Conservation (phyloP, 2,888 invertebrate species). For the Phortica magna region DNA sequence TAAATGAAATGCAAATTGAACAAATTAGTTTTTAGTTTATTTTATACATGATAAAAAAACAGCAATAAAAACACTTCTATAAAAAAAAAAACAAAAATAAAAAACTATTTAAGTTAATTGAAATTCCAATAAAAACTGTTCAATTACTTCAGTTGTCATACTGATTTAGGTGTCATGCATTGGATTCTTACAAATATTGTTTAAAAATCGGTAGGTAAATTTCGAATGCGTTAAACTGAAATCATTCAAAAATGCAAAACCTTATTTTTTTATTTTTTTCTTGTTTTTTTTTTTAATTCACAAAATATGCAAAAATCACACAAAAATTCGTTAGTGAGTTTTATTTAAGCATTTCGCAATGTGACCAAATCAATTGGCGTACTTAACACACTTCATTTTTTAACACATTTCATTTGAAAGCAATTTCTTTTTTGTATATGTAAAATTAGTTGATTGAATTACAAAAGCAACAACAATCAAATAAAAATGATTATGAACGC, state of each 20-base stretch:
- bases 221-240: constrained; percentile 49
- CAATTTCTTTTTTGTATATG: neutral
- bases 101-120: constrained; percentile 15
- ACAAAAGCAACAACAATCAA: constrained; percentile 29
- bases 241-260: constrained; percentile 20
- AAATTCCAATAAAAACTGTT: constrained; percentile 33
- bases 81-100: neutral
- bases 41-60: neutral
- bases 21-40: too few relatives aligned
- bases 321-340: constrained; percentile 10
- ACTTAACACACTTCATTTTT: neutral
- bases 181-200: constrained; percentile 69
- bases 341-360: constrained; percentile 15
- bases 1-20: too few relatives aligned
- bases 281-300: neutral
- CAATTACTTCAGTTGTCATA: constrained; percentile 58
- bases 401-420: neutral
- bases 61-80: neutral
- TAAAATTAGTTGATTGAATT: neutral
- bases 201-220: constrained; percentile 74
- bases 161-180: constrained; percentile 69
- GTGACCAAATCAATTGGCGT: neutral
- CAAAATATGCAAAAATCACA: constrained; percentile 44
- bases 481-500: neutral
- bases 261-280: neutral